A percentile compares a stretch with the other conserved stretches of the same genome.
phyloP scores from a whole-genome alignment of 1,140 invertebrate species.

The Chlorops oryzae region DNA sequence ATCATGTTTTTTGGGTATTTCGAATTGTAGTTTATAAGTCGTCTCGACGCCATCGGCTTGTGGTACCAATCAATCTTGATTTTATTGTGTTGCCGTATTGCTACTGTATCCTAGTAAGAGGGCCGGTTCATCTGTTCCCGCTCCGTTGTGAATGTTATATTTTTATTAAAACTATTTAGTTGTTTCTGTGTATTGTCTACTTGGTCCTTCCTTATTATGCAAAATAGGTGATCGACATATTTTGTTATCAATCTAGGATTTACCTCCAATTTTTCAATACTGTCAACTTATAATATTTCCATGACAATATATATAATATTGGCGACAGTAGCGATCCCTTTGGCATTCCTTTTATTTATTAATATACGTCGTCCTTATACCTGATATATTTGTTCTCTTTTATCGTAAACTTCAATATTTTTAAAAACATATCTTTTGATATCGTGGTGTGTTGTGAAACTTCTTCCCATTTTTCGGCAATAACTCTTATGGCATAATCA shows the following conservation, averaged over 20 bases:
- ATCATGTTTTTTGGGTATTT: not conserved
- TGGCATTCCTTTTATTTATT: not conserved
- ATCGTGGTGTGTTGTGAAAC: too few relatives aligned
- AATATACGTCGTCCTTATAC: not conserved
- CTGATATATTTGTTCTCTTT: too few relatives aligned
- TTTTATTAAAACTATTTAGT: not conserved
- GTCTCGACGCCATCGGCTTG: not conserved
- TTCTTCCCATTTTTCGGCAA: too few relatives aligned
- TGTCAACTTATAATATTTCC: not conserved
- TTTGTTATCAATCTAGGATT: not conserved
- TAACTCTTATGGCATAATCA: too few relatives aligned
- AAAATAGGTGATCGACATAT: not conserved
- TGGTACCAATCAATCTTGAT: not conserved
- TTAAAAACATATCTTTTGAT: too few relatives aligned
- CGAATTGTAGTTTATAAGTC: not conserved
- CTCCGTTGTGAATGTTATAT: not conserved
- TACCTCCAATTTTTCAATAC: not conserved
- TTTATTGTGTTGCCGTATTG: not conserved
- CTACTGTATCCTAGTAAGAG: not conserved
- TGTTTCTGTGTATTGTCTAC: not conserved
- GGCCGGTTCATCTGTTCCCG: not conserved
- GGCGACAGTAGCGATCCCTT: not conserved
- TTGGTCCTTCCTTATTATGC: not conserved
- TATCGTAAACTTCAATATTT: too few relatives aligned
- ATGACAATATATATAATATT: not conserved